Percentiles rank a stretch among this genome's conserved stretches.
Evolutionary conservation across 2,888 invertebrate genomes (phyloP).

Genomic region (Hypena proboscidalis): DNA sequence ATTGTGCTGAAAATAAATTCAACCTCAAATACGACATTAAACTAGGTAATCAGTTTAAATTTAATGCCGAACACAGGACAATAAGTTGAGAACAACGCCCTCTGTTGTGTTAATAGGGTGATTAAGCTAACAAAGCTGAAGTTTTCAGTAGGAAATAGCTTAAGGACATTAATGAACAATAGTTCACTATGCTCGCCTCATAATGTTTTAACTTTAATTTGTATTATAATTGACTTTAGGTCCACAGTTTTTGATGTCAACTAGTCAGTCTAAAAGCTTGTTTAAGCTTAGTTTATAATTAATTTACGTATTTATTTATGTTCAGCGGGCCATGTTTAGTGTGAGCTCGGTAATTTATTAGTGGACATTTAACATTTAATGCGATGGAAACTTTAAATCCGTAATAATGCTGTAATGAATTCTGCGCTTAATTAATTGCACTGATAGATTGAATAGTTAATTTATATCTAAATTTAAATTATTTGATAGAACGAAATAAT

Average conservation of each 20-base stretch:
- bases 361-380: too few relatives aligned
- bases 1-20: background rate
- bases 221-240: slow-evolving; percentile 27
- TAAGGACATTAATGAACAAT: slow-evolving; percentile 32
- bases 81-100: slow-evolving; percentile 35
- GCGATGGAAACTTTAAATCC: too few relatives aligned
- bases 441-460: too few relatives aligned
- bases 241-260: slow-evolving; percentile 24
- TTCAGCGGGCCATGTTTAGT: too few relatives aligned
- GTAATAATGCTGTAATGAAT: too few relatives aligned
- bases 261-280: slow-evolving; percentile 3
- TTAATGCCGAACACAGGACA: slow-evolving; percentile 24
- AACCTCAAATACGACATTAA: slow-evolving; percentile 12
- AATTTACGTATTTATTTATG: slow-evolving; percentile 1
- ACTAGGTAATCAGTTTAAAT: slow-evolving; percentile 18
- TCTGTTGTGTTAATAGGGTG: slow-evolving; percentile 44
- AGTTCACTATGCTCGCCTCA: slow-evolving; percentile 9
- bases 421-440: too few relatives aligned
- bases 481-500: too few relatives aligned
- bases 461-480: too few relatives aligned
- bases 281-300: slow-evolving; percentile 12
- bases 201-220: slow-evolving; percentile 25
- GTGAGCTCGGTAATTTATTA: too few relatives aligned
- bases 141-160: slow-evolving; percentile 41
- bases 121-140: slow-evolving; percentile 44